Evolutionary conservation across 2,888 invertebrate species (phyloP), one percentile per base, ranked within the genome.

Genomic region (Agrotis segetum): DNA sequence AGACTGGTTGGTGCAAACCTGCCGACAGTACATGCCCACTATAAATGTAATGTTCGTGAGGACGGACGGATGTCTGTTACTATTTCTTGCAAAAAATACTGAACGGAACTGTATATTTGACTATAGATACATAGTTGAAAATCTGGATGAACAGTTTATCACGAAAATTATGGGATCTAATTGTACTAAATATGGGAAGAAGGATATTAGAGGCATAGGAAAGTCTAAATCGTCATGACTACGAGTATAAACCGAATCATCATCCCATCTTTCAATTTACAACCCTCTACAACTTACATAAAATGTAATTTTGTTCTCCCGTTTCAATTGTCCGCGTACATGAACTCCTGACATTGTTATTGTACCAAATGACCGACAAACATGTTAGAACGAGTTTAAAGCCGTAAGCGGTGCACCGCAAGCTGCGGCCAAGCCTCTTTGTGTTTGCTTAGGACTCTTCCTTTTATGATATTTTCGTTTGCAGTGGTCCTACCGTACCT

Each of bases 391-490:
- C 47, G 66, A 65, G 56, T 84, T 72, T 67, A 67, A 71, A 67
- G 56, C 58, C 49, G 68, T 60, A 58, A 61, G 82, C 66, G 76
- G 82, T 84, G 71, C 71, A 77, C 83, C 82, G 60, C 82, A 34
- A 53, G 70, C 58, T 24, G 71, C 72, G 58, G 17, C 44, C 55
- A 52, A 58, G 60, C 83, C 79, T 49, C 63, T 58, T 60, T 53
- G 21, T 83, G 73, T 79, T 85, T 68, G 64, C 69, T 83, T 77
- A 85, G 83, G 85, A 68, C 68, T 55, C 62, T 68, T 79, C 66
- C 67, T 70, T 83, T 75, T 65, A 82, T 82, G 19, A 81, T 71
- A 76, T 82, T 84, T 79, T 74, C 68, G 62, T 78, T 81, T 74
- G 66, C 63, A 68, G 53, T 60, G 68, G 49, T 60, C 52, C 19